Percentiles rank a stretch among this genome's conserved stretches.
These are phyloP conservation scores for Zhuqinia jingwanae DNA, from an alignment of 2,888 invertebrate species.

Conservation along the genomic window DNA sequence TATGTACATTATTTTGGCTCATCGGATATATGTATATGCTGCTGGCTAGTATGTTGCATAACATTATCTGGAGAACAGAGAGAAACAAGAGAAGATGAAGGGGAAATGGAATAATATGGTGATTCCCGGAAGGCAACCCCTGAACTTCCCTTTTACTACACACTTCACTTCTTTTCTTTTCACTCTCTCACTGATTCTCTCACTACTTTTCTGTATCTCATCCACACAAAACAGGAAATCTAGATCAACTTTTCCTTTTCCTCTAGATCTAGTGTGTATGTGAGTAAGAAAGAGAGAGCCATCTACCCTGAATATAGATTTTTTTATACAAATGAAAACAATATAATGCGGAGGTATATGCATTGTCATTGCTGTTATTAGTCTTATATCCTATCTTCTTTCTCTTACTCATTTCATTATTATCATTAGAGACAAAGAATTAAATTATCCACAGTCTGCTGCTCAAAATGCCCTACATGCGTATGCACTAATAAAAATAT, in stretches of 20 bases:
- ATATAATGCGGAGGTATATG: background rate
- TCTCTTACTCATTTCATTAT: constrained; percentile 7
- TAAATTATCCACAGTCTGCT: constrained; percentile 58
- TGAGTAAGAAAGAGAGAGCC: too few species aligned
- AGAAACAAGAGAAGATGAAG: constrained; percentile 4
- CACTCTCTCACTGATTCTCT: constrained; percentile 24
- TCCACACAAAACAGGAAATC: constrained; percentile 31
- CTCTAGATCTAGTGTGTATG: too few species aligned
- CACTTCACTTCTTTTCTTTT: constrained; percentile 11
- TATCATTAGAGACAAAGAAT: constrained; percentile 45
- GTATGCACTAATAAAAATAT: too few species aligned
- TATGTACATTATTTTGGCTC: too few species aligned
- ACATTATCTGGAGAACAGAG: background rate
- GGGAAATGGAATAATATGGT: constrained; percentile 64
- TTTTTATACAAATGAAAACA: too few species aligned
- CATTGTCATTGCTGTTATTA: too few species aligned
- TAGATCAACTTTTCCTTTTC: constrained; percentile 44
- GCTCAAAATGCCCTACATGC: background rate
- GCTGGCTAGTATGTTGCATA: too few species aligned
- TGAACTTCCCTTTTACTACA: constrained; percentile 61
- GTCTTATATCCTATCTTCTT: background rate
- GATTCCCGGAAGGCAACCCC: constrained; percentile 67
- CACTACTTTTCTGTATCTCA: constrained; percentile 18
- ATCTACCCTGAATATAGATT: too few species aligned
- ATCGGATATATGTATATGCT: too few species aligned